A percentile compares a stretch with the other conserved stretches of the same genome.
Evolutionary conservation across 2,888 invertebrate genomes (phyloP).

Genomic region (Balanococcus diminutus): DNA sequence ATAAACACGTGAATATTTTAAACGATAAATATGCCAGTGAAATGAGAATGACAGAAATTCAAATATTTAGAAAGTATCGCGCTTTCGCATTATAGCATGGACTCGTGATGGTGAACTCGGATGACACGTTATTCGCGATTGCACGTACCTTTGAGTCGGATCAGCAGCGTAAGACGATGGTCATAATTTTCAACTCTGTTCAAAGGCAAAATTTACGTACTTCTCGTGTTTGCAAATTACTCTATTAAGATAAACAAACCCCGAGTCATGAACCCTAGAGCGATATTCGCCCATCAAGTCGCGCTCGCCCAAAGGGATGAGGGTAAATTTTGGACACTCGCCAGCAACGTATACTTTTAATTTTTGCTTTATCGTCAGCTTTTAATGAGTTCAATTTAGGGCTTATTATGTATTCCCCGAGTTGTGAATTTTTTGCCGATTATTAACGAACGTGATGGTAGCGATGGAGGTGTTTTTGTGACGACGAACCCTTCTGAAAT

Average conservation of each 20-base stretch:
- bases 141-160: no score
- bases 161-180: neutral
- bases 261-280: neutral
- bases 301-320: neutral
- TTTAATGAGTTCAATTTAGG: constrained; percentile 20
- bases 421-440: neutral
- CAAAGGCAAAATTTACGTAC: neutral
- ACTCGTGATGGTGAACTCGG: neutral
- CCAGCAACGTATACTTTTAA: neutral
- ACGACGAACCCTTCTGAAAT: neutral
- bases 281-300: neutral
- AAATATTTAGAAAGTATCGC: constrained; percentile 29
- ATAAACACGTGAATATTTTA: neutral
- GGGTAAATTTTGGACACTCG: neutral
- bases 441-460: neutral
- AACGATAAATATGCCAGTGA: constrained; percentile 16
- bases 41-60: neutral
- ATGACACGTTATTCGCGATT: no score
- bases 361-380: constrained; percentile 34
- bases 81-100: neutral
- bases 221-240: neutral
- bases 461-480: constrained; percentile 8
- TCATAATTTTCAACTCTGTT: neutral
- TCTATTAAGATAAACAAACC: constrained; percentile 19
- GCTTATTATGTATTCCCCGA: neutral